A percentile compares a stretch with the other conserved stretches of the same genome.
phyloP scores from a whole-genome alignment of 1,140 invertebrate species.

The Nilaparvata lugens region DNA sequence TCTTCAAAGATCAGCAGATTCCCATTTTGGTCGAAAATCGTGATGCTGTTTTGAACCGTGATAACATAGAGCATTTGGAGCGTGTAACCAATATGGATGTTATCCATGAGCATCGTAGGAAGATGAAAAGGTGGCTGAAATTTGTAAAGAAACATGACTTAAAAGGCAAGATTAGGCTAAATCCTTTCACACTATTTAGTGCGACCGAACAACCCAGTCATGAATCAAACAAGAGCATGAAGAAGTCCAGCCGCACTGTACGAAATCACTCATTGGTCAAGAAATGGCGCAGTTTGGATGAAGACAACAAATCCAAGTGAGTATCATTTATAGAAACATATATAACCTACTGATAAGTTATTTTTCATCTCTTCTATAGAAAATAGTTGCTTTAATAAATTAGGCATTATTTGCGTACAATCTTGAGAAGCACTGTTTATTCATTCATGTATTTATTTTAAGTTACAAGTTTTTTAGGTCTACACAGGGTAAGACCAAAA shows the following conservation, averaged over 20 bases:
- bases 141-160: constrained; percentile 41
- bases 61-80: constrained; percentile 47
- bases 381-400: too few relatives aligned
- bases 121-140: constrained; percentile 32
- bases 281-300: constrained; percentile 48
- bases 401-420: too few relatives aligned
- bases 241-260: constrained; percentile 39
- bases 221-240: too few relatives aligned
- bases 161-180: constrained; percentile 6
- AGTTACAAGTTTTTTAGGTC: too few relatives aligned
- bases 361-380: too few relatives aligned
- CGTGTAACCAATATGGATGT: constrained; percentile 36
- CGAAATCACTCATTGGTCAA: constrained; percentile 37
- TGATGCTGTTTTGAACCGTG: constrained; percentile 49
- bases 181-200: constrained; percentile 24
- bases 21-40: constrained; percentile 74
- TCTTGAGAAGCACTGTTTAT: too few relatives aligned
- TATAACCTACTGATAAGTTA: too few relatives aligned
- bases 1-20: constrained; percentile 69
- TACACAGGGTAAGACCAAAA: too few relatives aligned
- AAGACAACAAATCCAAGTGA: constrained; percentile 44
- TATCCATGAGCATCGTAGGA: constrained; percentile 39
- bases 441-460: too few relatives aligned
- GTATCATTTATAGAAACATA: constrained; percentile 4
- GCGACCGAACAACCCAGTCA: too few relatives aligned